A percentile compares a stretch with the other conserved stretches of the same genome.
phyloP scores from a whole-genome alignment of 2,113 vertebrate genomes.

The Litocranius walleri region DNA sequence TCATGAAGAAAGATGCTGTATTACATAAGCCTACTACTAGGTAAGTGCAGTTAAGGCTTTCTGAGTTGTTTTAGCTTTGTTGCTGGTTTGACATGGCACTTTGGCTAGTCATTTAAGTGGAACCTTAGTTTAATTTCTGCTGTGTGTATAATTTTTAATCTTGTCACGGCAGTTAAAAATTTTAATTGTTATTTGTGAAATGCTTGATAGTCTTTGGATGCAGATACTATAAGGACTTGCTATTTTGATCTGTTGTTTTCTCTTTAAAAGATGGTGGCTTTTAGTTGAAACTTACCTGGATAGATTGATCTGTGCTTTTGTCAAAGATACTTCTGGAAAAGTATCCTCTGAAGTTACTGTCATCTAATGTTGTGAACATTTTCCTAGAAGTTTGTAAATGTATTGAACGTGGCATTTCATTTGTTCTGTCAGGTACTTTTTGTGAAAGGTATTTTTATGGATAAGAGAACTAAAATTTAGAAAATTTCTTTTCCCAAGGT shows the following conservation, averaged over 20 bases:
- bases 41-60: conserved; percentile 19
- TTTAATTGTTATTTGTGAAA: conserved; percentile 58
- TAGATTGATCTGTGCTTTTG: conserved; percentile 29
- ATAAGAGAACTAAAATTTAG: conserved; percentile 22
- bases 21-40: not conserved
- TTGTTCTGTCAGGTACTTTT: conserved; percentile 30
- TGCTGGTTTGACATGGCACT: conserved; percentile 29
- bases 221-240: not conserved
- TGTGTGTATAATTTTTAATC: conserved; percentile 41
- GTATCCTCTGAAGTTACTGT: not conserved
- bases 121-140: conserved; percentile 40
- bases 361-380: not conserved
- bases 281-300: not conserved
- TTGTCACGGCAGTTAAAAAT: not conserved
- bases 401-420: not conserved
- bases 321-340: not conserved
- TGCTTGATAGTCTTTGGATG: conserved; percentile 5
- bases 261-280: conserved; percentile 50
- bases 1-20: conserved; percentile 32
- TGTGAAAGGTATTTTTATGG: conserved; percentile 3
- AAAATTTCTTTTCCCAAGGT: not conserved
- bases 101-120: conserved; percentile 42
- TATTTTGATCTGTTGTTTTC: conserved; percentile 52
- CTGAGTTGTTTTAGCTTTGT: conserved; percentile 33
- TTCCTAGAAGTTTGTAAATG: not conserved